Percentiles rank a stretch among this genome's conserved stretches.
Evolutionary conservation across 1,140 invertebrate genomes (phyloP).

Genomic region (Trichoplusia ni): DNA sequence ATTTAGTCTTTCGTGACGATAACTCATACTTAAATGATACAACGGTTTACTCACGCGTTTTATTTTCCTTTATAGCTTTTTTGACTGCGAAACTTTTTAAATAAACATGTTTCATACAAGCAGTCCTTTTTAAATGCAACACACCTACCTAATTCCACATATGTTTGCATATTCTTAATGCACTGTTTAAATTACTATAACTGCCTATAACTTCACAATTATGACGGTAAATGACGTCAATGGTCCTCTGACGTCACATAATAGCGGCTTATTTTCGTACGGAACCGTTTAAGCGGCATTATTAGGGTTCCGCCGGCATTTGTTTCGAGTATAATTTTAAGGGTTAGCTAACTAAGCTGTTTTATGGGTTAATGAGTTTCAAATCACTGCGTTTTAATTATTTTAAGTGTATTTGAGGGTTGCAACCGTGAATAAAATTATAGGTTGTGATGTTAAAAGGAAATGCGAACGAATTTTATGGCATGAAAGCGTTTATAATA

Average conservation of each 20-base stretch:
- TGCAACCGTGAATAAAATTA: conserved; percentile 12
- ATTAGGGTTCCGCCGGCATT: conserved; percentile 31
- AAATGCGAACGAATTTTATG: no score
- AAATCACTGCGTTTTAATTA: conserved; percentile 37
- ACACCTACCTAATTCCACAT: no score
- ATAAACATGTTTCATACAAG: no score
- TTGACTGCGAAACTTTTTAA: no score
- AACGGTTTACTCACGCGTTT: no score
- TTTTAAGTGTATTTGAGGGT: conserved; percentile 34
- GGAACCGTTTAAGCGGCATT: conserved; percentile 25
- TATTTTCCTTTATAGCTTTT: no score
- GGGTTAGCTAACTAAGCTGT: conserved; percentile 40
- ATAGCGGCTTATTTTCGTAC: conserved; percentile 35
- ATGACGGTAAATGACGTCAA: background rate
- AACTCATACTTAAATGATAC: no score
- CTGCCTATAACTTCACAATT: no score
- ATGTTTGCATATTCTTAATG: no score
- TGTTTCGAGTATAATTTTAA: conserved; percentile 25
- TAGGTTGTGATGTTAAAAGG: background rate
- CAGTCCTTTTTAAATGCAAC: no score
- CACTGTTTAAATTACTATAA: no score
- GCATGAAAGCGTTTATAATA: background rate
- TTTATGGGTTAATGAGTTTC: conserved; percentile 48
- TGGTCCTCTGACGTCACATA: conserved; percentile 34
- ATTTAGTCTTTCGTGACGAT: no score